Evolutionary conservation across 2,113 vertebrate genomes (phyloP).

Genomic region (Oreochromis niloticus): DNA sequence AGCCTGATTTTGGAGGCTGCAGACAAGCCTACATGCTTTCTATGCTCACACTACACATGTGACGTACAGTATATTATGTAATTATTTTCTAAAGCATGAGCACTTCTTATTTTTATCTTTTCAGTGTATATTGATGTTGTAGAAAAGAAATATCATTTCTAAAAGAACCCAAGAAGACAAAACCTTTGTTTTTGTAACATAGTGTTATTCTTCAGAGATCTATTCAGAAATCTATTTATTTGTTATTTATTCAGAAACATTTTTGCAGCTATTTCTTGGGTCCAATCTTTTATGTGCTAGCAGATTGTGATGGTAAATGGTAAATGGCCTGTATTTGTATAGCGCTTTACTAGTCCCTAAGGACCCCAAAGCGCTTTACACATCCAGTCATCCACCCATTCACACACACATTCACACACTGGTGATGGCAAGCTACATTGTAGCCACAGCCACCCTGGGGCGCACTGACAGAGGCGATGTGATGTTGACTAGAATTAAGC

Average conservation of each 20-base stretch:
- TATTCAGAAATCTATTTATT: neutral
- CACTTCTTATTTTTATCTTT: neutral
- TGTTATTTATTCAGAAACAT: neutral
- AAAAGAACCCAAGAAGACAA: neutral
- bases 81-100: neutral
- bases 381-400: no score
- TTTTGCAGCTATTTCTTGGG: neutral
- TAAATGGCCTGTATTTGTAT: no score
- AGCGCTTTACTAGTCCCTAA: no score
- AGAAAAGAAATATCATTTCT: neutral
- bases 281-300: neutral
- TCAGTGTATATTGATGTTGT: neutral
- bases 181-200: neutral
- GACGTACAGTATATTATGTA: neutral
- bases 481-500: neutral
- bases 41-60: neutral
- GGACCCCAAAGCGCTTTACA: no score
- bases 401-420: no score
- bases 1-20: neutral
- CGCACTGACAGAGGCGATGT: neutral
- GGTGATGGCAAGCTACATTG: no score
- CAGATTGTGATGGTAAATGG: neutral
- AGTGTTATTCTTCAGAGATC: neutral
- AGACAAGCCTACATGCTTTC: neutral
- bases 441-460: no score